phyloP scores from a whole-genome alignment of 2,797 vertebrate genomes.

The Neoniphon sammara region DNA sequence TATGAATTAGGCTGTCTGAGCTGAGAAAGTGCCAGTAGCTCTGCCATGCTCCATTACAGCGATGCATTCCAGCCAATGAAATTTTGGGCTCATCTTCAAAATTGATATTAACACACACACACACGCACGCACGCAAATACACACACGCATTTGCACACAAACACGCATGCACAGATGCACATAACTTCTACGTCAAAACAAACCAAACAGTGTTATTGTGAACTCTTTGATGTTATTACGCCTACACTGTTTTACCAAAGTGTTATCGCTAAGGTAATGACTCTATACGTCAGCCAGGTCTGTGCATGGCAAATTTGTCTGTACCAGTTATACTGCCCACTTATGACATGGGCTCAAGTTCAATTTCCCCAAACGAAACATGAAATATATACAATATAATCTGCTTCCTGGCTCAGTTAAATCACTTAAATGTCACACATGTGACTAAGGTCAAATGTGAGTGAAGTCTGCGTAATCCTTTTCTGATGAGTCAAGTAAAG shows the following conservation, averaged over 20 bases:
- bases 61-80: constrained; percentile 36
- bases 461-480: constrained; percentile 34
- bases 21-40: constrained; percentile 29
- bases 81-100: constrained; percentile 46
- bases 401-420: constrained; percentile 12
- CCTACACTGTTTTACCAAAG: too few relatives aligned
- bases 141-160: not conserved
- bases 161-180: not conserved
- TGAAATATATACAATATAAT: not conserved
- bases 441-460: constrained; percentile 10
- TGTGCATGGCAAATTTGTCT: too few relatives aligned
- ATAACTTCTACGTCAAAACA: too few relatives aligned
- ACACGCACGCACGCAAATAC: not conserved
- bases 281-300: too few relatives aligned
- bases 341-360: too few relatives aligned
- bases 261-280: too few relatives aligned
- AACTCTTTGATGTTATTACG: too few relatives aligned
- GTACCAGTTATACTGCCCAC: too few relatives aligned
- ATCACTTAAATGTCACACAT: constrained; percentile 29
- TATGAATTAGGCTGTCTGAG: constrained; percentile 42
- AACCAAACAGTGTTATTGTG: too few relatives aligned
- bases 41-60: constrained; percentile 50
- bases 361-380: too few relatives aligned
- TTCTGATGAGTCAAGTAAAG: constrained; percentile 39
- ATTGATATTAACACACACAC: constrained; percentile 21